Evolutionary conservation across 37 sponge, comb jelly and placozoan genomes (phyloP), one percentile per base, ranked within the genome.

Genomic region (Aplysina aerophoba): DNA sequence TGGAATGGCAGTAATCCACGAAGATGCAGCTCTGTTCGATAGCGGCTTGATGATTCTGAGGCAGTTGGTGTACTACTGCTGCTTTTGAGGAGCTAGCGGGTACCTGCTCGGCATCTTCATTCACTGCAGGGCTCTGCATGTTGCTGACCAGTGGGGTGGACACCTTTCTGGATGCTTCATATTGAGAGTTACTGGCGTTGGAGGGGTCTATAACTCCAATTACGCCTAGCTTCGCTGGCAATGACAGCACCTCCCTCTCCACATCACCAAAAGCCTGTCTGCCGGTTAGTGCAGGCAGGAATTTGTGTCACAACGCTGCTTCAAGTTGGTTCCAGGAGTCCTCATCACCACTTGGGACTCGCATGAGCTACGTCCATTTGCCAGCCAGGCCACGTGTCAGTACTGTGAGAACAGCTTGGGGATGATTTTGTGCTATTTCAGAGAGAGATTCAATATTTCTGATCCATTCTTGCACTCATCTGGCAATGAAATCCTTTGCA

Each of bases 71-170:
- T 27, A 62, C 64, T 62, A 13, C 64, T 11, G 64, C 64, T 62
- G 25, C 64, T 62, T 62, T 11, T 62, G 64, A 27, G 64, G n/a
- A n/a, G n/a, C n/a, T 6, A 62, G 11, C 27, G 12, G 4, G 64
- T n/a, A 27, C 64, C 64, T 62, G 64, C 64, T 62, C 64, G 4
- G 64, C 64, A 62, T 62, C 64, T 62, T 62, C 64, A 62, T 62
- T 14, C 2, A n/a, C n/a, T n/a, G 64, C 11, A 62, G 64, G 64
- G 12, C 28, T 62, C 64, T 62, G 64, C 11, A 62, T 62, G n/a
- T 14, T 62, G 28, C 64, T 62, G 12, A n/a, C n/a, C n/a, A 62
- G 12, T 27, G 64, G 12, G 64, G 64, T 14, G n/a, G 12, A 27
- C 64, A 62, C 64, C 64, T 62, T 62, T 62, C 64, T 62, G 64